Percentiles rank a stretch among this genome's conserved stretches.
These are phyloP conservation scores for Smittia sp. DNA, from an alignment of 2,888 invertebrate species.

Conservation along the genomic window DNA sequence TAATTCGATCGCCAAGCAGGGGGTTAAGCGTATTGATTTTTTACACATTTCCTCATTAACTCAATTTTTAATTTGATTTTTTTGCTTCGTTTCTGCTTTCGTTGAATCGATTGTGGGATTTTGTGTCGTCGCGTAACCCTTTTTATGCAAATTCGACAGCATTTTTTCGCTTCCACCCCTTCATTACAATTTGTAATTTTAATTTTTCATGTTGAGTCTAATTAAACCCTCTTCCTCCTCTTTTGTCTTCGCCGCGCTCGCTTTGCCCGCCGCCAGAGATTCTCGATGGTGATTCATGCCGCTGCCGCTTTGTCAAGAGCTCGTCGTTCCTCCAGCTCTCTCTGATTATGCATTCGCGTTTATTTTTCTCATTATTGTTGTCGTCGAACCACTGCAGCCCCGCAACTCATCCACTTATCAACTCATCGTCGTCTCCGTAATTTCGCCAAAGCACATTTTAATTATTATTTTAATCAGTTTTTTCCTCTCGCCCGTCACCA, in stretches of 20 bases:
- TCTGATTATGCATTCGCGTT: not conserved
- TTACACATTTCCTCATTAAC: constrained; percentile 9
- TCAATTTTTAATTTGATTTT: constrained; percentile 12
- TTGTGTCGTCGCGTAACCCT: not conserved
- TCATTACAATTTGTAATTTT: constrained; percentile 9
- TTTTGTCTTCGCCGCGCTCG: not conserved
- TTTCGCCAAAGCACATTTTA: not conserved
- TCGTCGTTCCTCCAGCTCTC: not conserved
- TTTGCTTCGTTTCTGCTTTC: not conserved
- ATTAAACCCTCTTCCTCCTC: not conserved
- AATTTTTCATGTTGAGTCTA: constrained; percentile 9
- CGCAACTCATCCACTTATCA: not conserved
- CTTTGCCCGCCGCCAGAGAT: not conserved
- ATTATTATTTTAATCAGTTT: constrained; percentile 12
- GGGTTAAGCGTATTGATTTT: not conserved
- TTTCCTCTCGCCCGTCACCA: not conserved
- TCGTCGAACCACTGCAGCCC: not conserved
- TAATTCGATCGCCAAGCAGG: not conserved
- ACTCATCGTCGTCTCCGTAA: not conserved
- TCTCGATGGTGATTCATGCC: not conserved
- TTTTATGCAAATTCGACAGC: not conserved
- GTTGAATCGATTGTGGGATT: not conserved
- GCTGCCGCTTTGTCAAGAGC: not conserved
- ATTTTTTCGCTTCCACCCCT: not conserved
- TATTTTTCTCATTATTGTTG: not conserved